Conservation (phyloP, 2,113 vertebrate genomes). For the Eretmochelys imbricata region DNA sequence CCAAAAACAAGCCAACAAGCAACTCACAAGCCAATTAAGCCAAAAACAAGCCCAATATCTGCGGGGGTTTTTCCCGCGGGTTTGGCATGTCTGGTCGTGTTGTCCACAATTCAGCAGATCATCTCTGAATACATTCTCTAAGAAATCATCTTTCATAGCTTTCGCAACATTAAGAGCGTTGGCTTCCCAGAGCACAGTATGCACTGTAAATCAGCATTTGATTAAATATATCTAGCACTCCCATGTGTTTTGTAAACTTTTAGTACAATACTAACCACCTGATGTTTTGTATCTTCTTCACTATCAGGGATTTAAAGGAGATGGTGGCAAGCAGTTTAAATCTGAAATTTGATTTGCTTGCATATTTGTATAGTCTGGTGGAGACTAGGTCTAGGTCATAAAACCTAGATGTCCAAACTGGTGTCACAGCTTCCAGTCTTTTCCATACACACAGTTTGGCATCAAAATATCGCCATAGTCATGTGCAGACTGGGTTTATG, state of each 20-base stretch:
- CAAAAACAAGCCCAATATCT: too few relatives aligned
- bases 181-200: neutral
- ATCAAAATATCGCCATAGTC: neutral
- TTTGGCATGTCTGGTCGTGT: neutral
- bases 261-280: neutral
- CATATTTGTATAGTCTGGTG: neutral
- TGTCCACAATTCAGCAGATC: neutral
- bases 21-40: too few relatives aligned
- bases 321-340: neutral
- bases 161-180: neutral
- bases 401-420: neutral
- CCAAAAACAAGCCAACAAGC: too few relatives aligned
- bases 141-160: neutral
- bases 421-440: neutral
- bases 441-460: neutral
- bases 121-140: neutral
- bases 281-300: neutral
- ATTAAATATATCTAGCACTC: neutral
- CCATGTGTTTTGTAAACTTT: neutral
- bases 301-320: neutral
- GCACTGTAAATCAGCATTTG: neutral
- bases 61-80: too few relatives aligned
- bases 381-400: neutral
- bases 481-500: neutral
- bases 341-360: neutral